Evolutionary conservation across 2,797 vertebrate species (phyloP), one percentile per base, ranked within the genome.

Genomic region (Pipistrellus kuhlii): DNA sequence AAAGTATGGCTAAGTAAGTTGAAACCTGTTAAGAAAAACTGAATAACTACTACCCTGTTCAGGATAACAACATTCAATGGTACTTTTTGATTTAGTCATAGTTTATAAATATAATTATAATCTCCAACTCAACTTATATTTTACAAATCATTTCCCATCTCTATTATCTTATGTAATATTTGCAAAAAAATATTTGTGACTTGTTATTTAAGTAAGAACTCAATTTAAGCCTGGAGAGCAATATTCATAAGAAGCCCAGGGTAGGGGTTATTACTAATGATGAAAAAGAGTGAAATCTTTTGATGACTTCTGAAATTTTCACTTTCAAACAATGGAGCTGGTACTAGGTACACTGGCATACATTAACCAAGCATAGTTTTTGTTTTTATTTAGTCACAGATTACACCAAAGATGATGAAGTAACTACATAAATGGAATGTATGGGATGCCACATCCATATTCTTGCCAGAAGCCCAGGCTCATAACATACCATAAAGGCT

Each of bases 281-380:
- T 72, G 21, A 32, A 30, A 86, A 66, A 5, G 6, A 13, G 32
- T 11, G 35, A 4, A 59, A 13, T 35, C 46, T 88, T 78, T 76
- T 35, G 21, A 71, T 90, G 20, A 77, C 32, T 94, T 93, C 8
- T 62, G 59, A 62, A 62, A 62, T 88, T 95, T 91, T 51, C 53
- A 4, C 14, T 78, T 89, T 84, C 23, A 88, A 90, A 62, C 48
- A 20, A 14, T 41, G 3, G 14, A 14, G 57, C 9, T 83, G 4
- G 12, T 44, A 9, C 15, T 55, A 41, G 15, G 3, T 1, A 88
- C 69, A 51, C n/a, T 15, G 53, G 38, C 14, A 71, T 27, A 44
- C 8, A 51, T 14, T 30, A 69, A 32, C 18, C 66, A 48, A 89
- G 46, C 4, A 5, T 41, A 62, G 38, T 59, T 85, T 71, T 64